A percentile compares a stretch with the other conserved stretches of the same genome.
These are phyloP conservation scores for Apotomis capreana DNA, from an alignment of 2,888 invertebrate genomes.

Conservation along the genomic window DNA sequence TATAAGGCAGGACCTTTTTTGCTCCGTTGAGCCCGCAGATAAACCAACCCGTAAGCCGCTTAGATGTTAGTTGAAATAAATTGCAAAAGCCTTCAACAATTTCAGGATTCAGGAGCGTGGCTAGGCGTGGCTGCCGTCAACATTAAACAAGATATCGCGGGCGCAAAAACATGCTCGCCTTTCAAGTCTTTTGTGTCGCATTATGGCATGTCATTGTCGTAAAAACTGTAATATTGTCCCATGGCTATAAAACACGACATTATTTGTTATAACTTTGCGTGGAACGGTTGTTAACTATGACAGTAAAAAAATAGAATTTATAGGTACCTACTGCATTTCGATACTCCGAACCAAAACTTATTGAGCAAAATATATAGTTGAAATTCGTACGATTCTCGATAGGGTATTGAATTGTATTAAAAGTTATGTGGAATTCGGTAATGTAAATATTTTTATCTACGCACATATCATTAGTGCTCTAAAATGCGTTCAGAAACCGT, in stretches of 20 bases:
- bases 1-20: conserved; percentile 13
- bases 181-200: conserved; percentile 36
- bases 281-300: conserved; percentile 28
- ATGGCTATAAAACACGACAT: conserved; percentile 35
- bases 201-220: conserved; percentile 30
- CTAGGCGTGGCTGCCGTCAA: conserved; percentile 14
- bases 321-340: background rate
- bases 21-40: conserved; percentile 8
- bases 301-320: conserved; percentile 7
- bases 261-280: conserved; percentile 35
- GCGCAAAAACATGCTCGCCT: conserved; percentile 23
- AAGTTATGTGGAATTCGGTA: too few relatives aligned
- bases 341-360: too few relatives aligned
- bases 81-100: conserved; percentile 23
- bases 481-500: too few relatives aligned
- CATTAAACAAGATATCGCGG: conserved; percentile 29
- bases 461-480: too few relatives aligned
- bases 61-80: conserved; percentile 34
- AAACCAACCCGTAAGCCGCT: conserved; percentile 32
- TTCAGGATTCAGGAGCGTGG: conserved; percentile 16
- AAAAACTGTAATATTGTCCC: conserved; percentile 39
- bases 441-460: too few relatives aligned
- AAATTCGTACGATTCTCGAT: too few relatives aligned
- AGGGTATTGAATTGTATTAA: too few relatives aligned
- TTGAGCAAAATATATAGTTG: too few relatives aligned